A percentile compares a stretch with the other conserved stretches of the same genome.
Conservation (phyloP, 2,113 vertebrate genomes). For the Mesembrinibis cayennensis region DNA sequence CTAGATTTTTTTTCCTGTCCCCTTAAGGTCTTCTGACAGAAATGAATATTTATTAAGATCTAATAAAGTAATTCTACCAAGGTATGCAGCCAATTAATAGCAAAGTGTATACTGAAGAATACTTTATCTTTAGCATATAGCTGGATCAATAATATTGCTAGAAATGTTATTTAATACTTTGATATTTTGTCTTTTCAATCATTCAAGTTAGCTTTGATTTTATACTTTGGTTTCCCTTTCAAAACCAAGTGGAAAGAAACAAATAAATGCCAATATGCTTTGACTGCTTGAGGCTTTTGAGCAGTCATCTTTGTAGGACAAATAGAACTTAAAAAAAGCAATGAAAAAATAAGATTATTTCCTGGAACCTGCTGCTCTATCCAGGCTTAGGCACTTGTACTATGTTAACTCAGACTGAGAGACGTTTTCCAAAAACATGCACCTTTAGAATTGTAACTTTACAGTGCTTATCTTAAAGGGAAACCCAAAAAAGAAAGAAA, state of each 20-base stretch:
- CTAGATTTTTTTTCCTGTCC: conserved; percentile 75
- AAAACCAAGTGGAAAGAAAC: not conserved
- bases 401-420: not conserved
- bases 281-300: not conserved
- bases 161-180: not conserved
- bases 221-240: not conserved
- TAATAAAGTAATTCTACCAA: not conserved
- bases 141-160: not conserved
- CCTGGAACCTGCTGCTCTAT: not conserved
- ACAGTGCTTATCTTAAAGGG: conserved; percentile 2
- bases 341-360: not conserved
- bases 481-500: conserved; percentile 13
- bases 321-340: not conserved
- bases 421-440: not conserved
- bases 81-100: not conserved
- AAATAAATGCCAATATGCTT: not conserved
- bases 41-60: conserved; percentile 14
- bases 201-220: not conserved
- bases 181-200: not conserved
- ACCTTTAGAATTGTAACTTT: not conserved
- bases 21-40: conserved; percentile 56
- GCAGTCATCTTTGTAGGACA: not conserved
- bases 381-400: not conserved
- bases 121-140: not conserved
- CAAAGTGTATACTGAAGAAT: not conserved